Conservation (phyloP, 1,140 invertebrate species). For the Rhagoletis pomonella region DNA sequence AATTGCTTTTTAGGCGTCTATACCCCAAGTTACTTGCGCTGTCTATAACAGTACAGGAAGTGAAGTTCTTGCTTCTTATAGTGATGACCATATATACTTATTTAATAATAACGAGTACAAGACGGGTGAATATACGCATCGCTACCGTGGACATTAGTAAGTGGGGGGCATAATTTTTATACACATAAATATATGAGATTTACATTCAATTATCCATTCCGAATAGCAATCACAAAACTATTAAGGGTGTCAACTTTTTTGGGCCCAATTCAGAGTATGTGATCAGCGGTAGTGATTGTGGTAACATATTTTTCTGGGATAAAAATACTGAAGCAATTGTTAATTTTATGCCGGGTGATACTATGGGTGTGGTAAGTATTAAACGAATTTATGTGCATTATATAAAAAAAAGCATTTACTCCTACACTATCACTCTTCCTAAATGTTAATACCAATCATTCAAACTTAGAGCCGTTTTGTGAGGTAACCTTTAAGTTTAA, state of each 20-base stretch:
- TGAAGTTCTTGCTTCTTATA: constrained; percentile 94
- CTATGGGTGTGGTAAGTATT: constrained; percentile 87
- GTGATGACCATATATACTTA: constrained; percentile 94
- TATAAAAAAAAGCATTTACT: too few relatives aligned
- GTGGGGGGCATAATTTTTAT: constrained; percentile 1
- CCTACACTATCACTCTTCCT: too few relatives aligned
- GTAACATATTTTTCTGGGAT: constrained; percentile 97
- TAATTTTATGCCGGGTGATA: constrained; percentile 90
- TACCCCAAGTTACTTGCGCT: constrained; percentile 86
- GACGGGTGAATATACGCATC: constrained; percentile 79
- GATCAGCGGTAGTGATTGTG: constrained; percentile 95
- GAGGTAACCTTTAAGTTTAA: too few relatives aligned
- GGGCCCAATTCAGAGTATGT: constrained; percentile 93
- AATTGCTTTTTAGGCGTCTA: constrained; percentile 52
- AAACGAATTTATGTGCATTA: not conserved
- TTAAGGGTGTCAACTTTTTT: constrained; percentile 96
- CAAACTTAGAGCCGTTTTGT: too few relatives aligned
- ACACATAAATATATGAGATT: not conserved
- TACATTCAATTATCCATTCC: not conserved
- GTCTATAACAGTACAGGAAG: constrained; percentile 94
- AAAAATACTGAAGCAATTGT: constrained; percentile 91
- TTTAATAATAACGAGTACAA: constrained; percentile 82
- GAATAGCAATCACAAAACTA: constrained; percentile 83
- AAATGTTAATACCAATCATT: too few relatives aligned
- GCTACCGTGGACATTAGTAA: constrained; percentile 84